Evolutionary conservation across 2,113 vertebrate species (phyloP).

Genomic region (Gallinago paraguaiae): DNA sequence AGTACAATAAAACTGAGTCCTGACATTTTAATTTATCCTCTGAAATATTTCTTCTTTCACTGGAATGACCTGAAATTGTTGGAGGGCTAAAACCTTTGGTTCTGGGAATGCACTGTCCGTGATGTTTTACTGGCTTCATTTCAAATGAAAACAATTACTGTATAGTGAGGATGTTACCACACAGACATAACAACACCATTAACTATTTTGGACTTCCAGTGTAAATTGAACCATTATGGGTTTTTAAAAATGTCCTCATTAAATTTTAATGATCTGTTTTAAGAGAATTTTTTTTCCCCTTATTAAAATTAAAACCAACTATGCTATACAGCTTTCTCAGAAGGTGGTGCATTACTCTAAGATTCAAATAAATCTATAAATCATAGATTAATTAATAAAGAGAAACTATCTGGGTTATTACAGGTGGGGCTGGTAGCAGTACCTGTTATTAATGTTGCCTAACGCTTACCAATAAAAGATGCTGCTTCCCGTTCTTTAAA

Average conservation of each 20-base stretch:
- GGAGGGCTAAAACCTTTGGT: not conserved
- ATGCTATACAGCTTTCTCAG: not conserved
- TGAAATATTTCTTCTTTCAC: constrained; percentile 2
- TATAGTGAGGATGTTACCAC: constrained; percentile 52
- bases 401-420: constrained; percentile 32
- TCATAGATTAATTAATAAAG: constrained; percentile 38
- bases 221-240: constrained; percentile 60
- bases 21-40: constrained; percentile 39
- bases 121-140: not conserved
- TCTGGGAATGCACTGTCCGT: not conserved
- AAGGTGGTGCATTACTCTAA: not conserved
- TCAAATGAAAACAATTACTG: constrained; percentile 54
- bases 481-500: not conserved
- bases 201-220: constrained; percentile 57
- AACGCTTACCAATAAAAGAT: constrained; percentile 6
- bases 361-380: constrained; percentile 38
- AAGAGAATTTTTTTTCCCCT: constrained; percentile 3
- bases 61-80: not conserved
- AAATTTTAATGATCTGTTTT: constrained; percentile 68
- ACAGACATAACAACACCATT: constrained; percentile 16
- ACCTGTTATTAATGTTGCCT: constrained; percentile 27
- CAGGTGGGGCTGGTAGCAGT: constrained; percentile 14
- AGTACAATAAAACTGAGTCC: not conserved
- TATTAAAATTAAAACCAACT: constrained; percentile 56
- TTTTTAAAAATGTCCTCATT: constrained; percentile 60